A percentile compares a stretch with the other conserved stretches of the same genome.
Conservation (phyloP, 2,113 vertebrate genomes). For the Nycticebus coucang region DNA sequence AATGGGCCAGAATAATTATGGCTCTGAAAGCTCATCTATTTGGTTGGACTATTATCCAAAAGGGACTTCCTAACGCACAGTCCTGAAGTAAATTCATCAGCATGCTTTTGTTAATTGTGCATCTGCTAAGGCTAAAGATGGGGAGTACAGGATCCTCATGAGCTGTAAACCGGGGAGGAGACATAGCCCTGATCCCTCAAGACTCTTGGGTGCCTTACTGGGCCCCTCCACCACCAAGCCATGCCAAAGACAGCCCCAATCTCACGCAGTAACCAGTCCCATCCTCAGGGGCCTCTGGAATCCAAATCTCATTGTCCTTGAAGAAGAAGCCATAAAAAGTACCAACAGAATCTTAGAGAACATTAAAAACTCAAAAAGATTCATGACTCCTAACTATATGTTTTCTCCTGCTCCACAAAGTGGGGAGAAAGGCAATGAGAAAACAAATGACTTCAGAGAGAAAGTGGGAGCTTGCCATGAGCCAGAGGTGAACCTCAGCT, state of each 20-base stretch:
- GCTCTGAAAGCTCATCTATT: constrained; percentile 81
- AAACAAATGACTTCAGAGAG: constrained; percentile 74
- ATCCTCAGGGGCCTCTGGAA: not conserved
- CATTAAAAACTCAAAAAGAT: constrained; percentile 69
- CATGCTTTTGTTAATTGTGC: constrained; percentile 67
- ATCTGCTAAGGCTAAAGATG: constrained; percentile 78
- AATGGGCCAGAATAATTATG: constrained; percentile 83
- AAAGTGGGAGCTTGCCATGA: constrained; percentile 69
- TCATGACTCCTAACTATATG: constrained; percentile 60
- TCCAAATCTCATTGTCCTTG: constrained; percentile 54
- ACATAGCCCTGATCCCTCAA: constrained; percentile 23
- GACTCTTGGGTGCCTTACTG: constrained; percentile 44
- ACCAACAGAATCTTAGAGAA: constrained; percentile 62
- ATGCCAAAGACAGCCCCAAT: constrained; percentile 9
- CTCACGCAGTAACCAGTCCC: not conserved
- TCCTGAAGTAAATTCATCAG: constrained; percentile 82
- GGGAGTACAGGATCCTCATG: constrained; percentile 68
- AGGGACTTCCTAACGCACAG: constrained; percentile 76
- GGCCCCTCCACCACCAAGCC: not conserved
- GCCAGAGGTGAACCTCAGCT: constrained; percentile 71
- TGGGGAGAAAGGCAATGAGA: constrained; percentile 34
- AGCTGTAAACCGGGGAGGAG: not conserved
- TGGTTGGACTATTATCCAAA: constrained; percentile 80
- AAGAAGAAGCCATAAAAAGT: constrained; percentile 23
- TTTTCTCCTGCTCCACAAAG: constrained; percentile 59